Evolutionary conservation across 2,797 vertebrate species (phyloP).

Genomic region (Aphelocoma californica): DNA sequence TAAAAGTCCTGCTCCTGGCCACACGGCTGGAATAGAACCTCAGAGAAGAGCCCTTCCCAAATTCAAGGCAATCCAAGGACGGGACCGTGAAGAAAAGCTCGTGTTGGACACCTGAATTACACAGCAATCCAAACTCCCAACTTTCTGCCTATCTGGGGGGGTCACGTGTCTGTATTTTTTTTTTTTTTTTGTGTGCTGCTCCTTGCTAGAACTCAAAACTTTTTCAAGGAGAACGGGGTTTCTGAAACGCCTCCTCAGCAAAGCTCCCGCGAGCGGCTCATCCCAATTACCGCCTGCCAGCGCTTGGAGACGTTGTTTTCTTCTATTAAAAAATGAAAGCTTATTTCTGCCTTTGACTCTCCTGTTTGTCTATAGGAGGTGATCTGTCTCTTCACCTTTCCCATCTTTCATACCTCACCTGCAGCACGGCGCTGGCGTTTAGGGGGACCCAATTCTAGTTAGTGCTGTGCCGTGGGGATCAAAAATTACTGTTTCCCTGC

Average conservation of each 20-base stretch:
- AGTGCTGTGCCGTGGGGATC: conserved; percentile 3
- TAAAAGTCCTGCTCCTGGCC: neutral
- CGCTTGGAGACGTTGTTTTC: conserved; percentile 36
- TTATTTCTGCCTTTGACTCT: conserved; percentile 56
- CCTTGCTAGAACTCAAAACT: conserved; percentile 28
- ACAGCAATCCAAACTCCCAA: neutral
- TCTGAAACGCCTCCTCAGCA: conserved; percentile 5
- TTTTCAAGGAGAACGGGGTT: neutral
- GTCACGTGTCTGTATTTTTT: neutral
- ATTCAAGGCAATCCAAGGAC: neutral
- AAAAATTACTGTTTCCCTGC: conserved; percentile 33
- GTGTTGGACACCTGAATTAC: neutral
- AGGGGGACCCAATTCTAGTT: conserved; percentile 41
- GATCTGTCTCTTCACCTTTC: conserved; percentile 58
- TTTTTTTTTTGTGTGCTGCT: neutral
- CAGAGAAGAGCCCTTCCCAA: neutral
- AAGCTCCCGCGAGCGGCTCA: neutral
- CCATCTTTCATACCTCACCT: conserved; percentile 50
- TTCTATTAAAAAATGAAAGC: conserved; percentile 65
- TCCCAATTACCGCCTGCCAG: conserved; percentile 45
- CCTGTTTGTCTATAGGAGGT: conserved; percentile 55
- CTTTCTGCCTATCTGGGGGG: neutral
- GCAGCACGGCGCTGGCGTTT: neutral
- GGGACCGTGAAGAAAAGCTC: neutral
- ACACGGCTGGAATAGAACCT: neutral